Evolutionary conservation across 2,888 invertebrate species (phyloP), one percentile per base, ranked within the genome.

Genomic region (Erannis defoliaria): DNA sequence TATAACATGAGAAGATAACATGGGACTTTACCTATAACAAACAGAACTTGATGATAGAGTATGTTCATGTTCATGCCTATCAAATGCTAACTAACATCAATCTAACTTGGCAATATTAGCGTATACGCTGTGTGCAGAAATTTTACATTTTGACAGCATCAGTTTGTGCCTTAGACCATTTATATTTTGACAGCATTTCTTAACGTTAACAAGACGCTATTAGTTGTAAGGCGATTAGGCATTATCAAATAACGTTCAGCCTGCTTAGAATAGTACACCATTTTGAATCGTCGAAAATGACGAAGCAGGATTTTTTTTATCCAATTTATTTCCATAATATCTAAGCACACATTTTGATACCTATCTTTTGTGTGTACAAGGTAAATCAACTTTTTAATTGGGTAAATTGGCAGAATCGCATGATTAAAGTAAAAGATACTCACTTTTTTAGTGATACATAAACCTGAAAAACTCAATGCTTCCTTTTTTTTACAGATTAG

Each of bases 161-260:
- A 19, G 10, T 10, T 21, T 19, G 9, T 40, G 19, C 1, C 23
- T 43, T 43, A 9, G 14, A 14, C 26, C 19, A 29, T 6, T 29
- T 0, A 16, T 31, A 31, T 55, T 55, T 29, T 43, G 45, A 55
- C 56, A 49, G 72, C 70, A 68, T 72, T 71, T 73, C 64, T 78
- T 74, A 77, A 76, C 76, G 76, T 77, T 84, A 84, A 86, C 84
- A 80, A 83, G 79, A 54, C 51, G 46, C 29, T 57, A 50, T 51
- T 40, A 31, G 29, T 19, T 18, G n/a, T 18, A 37, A n/a, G 10
- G 16, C 10, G 38, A 40, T 48, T 50, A 58, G 55, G 64, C 54
- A 71, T 78, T 85, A 88, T 90, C 84, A 86, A 87, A 87, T 88
- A 78, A 78, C 86, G 75, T 71, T 89, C 81, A 84, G 75, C 73